Conservation (phyloP, 2,888 invertebrate species). For the Mesodorylaimus sp. region DNA sequence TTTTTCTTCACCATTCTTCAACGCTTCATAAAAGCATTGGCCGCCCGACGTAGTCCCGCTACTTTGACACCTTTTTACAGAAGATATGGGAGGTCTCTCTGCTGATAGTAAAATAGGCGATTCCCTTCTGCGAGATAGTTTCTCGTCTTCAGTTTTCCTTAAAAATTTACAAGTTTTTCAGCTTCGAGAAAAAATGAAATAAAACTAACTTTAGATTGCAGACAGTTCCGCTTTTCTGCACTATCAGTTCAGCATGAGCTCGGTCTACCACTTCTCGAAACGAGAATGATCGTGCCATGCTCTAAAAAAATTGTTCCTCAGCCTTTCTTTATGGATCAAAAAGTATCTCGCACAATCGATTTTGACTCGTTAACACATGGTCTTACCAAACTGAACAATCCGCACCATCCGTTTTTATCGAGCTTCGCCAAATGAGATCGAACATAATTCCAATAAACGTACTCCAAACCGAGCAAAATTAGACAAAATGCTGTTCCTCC, state of each 20-base stretch:
- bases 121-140: no score
- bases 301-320: conserved; percentile 27
- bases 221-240: no score
- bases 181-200: no score
- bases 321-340: neutral
- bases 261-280: conserved; percentile 61
- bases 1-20: no score
- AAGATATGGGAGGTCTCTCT: no score
- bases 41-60: no score
- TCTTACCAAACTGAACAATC: conserved; percentile 69
- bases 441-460: conserved; percentile 82
- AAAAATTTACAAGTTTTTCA: no score
- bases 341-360: neutral
- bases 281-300: conserved; percentile 55
- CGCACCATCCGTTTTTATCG: conserved; percentile 75
- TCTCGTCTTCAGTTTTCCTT: no score
- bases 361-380: neutral
- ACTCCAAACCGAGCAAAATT: conserved; percentile 65
- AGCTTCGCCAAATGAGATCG: conserved; percentile 60
- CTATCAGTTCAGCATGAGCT: conserved; percentile 56
- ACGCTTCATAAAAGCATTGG: no score
- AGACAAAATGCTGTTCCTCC: conserved; percentile 61
- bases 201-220: no score
- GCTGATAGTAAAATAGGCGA: no score
- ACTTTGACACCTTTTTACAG: no score